Evolutionary conservation across 2,888 invertebrate genomes (phyloP).

Genomic region (Strigamia crassipes): DNA sequence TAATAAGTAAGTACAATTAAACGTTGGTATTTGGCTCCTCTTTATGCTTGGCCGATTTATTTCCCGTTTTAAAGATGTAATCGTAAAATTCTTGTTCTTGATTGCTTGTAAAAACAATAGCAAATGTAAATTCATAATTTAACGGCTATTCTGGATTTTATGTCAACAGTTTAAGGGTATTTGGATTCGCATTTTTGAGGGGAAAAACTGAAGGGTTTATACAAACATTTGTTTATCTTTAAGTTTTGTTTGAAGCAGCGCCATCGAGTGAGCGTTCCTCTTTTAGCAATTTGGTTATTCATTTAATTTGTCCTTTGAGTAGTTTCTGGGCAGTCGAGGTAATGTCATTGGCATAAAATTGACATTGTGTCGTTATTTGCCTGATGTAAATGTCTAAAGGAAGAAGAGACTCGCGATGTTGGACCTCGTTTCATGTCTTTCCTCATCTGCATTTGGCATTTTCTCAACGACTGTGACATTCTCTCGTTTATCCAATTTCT

Average conservation of each 20-base stretch:
- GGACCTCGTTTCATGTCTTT: background rate
- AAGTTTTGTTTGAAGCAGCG: background rate
- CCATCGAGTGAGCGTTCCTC: background rate
- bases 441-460: conserved; percentile 19
- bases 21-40: background rate
- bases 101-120: background rate
- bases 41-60: background rate
- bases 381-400: background rate
- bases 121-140: too few relatives aligned
- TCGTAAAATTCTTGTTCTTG: background rate
- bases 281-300: background rate
- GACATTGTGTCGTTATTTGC: conserved; percentile 12
- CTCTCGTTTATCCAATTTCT: background rate
- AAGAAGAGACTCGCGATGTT: background rate
- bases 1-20: conserved; percentile 3
- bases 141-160: too few relatives aligned
- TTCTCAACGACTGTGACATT: background rate
- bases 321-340: background rate
- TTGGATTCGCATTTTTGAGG: too few relatives aligned
- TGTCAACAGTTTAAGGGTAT: too few relatives aligned
- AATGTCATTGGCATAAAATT: background rate
- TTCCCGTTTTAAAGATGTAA: background rate
- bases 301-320: background rate
- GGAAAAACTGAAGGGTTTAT: too few relatives aligned
- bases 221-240: background rate